Evolutionary conservation across 1,140 invertebrate genomes (phyloP), one percentile per base, ranked within the genome.

Genomic region (Ctenoplectra terminalis): DNA sequence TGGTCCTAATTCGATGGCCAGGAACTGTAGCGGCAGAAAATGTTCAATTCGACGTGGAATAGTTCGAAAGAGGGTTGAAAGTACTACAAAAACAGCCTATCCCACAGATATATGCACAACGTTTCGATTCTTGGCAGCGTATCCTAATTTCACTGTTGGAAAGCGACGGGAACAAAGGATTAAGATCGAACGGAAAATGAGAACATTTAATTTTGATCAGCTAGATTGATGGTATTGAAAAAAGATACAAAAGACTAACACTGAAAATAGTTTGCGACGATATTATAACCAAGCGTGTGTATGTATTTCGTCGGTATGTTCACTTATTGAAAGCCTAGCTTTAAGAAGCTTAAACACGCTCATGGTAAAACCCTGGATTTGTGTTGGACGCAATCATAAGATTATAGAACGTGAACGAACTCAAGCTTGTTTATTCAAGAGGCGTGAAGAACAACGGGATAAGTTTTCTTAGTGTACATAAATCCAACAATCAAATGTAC

Each of bases 71-170:
- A 46, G 13, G 48, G 58, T 50, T 31, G 6, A 80, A 73, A 31
- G 34, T 37, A n/a, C n/a, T 29, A 31, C 82, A 73, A 86, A 83
- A 72, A 63, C 37, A 71, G 58, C 34, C 37, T 72, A 66, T 34
- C 58, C 40, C 43, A 13, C 29, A 26, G 23, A 79, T 76, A 63
- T 23, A 52, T 15, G 9, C 26, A 9, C 15, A 5, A 52, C 15
- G 54, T 72, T 75, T 66, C 61, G 26, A 76, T 69, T 71, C 37
- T 72, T 56, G 37, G 29, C 2, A 34, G 40, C 43, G 29, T 9
- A 61, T 17, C 29, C 15, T 54, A 17, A 58, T 72, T n/a, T 70
- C 20, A 15, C 20, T 40, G 8, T 3, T 20, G 3, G 17, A 20
- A 20, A 29, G 1, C 15, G 8, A 0, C 0, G 23, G 5, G 6